Evolutionary conservation across 1,140 invertebrate genomes (phyloP).

Genomic region (Cyrtorhinus lividipennis): DNA sequence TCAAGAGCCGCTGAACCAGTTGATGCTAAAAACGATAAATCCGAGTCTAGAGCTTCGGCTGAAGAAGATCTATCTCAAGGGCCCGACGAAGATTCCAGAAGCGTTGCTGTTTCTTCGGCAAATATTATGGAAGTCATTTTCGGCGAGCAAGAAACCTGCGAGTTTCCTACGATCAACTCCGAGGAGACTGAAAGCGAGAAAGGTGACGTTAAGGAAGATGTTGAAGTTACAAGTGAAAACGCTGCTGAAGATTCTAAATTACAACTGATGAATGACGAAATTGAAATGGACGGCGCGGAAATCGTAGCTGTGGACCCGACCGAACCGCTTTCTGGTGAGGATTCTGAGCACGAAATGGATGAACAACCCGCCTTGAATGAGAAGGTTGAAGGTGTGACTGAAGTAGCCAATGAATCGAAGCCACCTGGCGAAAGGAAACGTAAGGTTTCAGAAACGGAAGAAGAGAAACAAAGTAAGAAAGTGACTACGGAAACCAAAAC

Average conservation of each 20-base stretch:
- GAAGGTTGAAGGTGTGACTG: no score
- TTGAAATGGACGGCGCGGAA: slow-evolving; percentile 9
- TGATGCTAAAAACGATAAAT: no score
- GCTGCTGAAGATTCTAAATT: background rate
- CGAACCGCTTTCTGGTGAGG: background rate
- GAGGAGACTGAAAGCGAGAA: background rate
- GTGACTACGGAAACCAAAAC: no score
- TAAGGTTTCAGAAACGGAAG: no score
- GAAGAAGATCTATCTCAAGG: background rate
- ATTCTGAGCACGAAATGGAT: background rate
- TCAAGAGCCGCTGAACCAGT: no score
- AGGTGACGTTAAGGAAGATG: background rate
- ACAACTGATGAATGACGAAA: background rate
- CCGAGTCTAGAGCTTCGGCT: background rate
- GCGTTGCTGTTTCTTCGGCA: background rate
- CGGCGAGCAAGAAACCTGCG: background rate
- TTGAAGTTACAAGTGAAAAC: background rate
- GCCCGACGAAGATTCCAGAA: background rate
- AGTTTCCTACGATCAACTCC: background rate
- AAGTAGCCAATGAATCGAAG: no score
- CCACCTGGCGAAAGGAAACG: no score
- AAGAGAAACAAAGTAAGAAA: no score
- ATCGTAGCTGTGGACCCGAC: slow-evolving; percentile 4
- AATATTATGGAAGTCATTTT: slow-evolving; percentile 14
- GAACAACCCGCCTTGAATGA: no score